A percentile compares a stretch with the other conserved stretches of the same genome.
phyloP scores from a whole-genome alignment of 92 coral and sea anemone genomes.

The Epizoanthus rinbou region DNA sequence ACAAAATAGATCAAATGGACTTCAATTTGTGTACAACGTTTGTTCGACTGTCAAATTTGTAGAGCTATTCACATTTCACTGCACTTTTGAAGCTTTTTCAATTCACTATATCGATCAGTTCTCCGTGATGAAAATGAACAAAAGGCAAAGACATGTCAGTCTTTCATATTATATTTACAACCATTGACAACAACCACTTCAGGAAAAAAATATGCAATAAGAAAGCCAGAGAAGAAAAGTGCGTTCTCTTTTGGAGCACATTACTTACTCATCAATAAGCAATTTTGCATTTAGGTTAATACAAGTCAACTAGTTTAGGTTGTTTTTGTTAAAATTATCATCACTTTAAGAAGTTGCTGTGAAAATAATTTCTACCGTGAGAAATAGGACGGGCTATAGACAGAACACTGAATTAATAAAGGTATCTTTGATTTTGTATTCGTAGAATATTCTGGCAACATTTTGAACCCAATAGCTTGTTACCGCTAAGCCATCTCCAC shows the following conservation, averaged over 20 bases:
- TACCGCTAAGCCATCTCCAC: slow-evolving; percentile 14
- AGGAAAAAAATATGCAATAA: neutral
- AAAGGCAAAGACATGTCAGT: slow-evolving; percentile 13
- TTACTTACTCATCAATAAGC: too few relatives aligned
- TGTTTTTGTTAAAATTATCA: neutral
- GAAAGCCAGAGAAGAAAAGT: neutral
- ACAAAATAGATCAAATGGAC: slow-evolving; percentile 10
- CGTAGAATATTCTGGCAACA: neutral
- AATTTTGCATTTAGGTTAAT: too few relatives aligned
- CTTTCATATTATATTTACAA: neutral
- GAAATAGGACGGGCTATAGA: neutral
- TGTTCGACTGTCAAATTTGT: slow-evolving; percentile 44
- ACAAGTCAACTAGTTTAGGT: too few relatives aligned
- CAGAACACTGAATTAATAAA: slow-evolving; percentile 6
- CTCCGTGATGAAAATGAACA: neutral
- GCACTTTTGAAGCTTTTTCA: slow-evolving; percentile 48
- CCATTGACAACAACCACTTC: neutral
- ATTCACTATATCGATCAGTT: slow-evolving; percentile 32
- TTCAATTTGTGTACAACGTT: slow-evolving; percentile 29
- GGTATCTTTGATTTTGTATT: neutral
- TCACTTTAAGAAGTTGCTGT: neutral
- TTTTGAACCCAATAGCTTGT: slow-evolving; percentile 4
- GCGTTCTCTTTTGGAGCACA: neutral
- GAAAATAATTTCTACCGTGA: slow-evolving; percentile 18
- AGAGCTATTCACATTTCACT: slow-evolving; percentile 45